A percentile compares a stretch with the other conserved stretches of the same genome.
Conservation (phyloP, 2,797 vertebrate species). For the Natrix natrix region DNA sequence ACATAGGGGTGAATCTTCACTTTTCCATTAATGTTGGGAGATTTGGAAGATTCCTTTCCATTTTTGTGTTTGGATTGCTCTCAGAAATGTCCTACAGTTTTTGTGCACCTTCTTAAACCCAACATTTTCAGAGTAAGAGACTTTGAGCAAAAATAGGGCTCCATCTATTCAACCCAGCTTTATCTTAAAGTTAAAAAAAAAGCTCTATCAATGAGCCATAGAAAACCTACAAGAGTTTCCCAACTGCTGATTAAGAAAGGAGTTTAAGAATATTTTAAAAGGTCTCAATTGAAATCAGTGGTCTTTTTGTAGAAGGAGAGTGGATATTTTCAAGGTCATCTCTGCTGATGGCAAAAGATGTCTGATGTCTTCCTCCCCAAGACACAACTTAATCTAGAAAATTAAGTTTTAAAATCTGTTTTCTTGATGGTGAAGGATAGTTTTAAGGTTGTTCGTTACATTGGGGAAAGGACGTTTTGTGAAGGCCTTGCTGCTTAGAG, state of each 20-base stretch:
- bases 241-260: background rate
- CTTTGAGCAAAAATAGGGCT: background rate
- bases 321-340: background rate
- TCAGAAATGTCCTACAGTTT: background rate
- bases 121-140: background rate
- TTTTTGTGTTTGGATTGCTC: background rate
- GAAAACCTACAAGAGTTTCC: background rate
- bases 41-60: background rate
- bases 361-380: background rate
- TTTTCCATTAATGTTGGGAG: background rate
- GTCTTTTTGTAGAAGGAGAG: background rate
- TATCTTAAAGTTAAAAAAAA: background rate
- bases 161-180: background rate
- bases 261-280: background rate
- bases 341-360: background rate
- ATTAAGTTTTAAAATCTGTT: background rate
- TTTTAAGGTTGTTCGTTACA: background rate
- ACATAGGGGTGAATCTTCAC: background rate
- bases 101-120: background rate
- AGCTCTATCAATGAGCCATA: background rate
- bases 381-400: background rate
- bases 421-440: background rate
- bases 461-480: background rate
- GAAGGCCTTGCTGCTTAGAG: background rate
- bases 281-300: background rate